Conservation (phyloP, 2,888 invertebrate species). For the Chorisops tibialis region DNA sequence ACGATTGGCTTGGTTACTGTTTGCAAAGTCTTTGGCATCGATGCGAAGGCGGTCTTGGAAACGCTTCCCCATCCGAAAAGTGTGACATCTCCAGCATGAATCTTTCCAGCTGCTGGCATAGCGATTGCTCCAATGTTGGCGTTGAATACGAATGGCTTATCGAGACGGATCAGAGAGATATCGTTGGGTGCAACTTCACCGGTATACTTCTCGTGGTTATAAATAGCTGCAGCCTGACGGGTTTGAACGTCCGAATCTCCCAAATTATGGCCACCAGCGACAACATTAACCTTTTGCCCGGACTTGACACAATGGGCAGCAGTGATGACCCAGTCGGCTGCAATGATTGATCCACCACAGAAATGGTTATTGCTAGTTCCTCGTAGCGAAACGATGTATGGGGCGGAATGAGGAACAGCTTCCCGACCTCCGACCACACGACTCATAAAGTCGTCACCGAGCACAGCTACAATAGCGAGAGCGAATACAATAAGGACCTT, state of each 20-base stretch:
- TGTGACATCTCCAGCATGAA: conserved; percentile 42
- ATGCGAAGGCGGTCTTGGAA: conserved; percentile 22
- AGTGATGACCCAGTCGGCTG: conserved; percentile 50
- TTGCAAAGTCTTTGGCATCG: conserved; percentile 40
- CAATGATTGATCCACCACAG: conserved; percentile 54
- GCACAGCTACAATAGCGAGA: background rate
- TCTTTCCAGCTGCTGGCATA: conserved; percentile 43
- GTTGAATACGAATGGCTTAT: conserved; percentile 42
- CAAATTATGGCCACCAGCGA: conserved; percentile 52
- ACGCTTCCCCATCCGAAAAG: conserved; percentile 54
- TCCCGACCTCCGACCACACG: conserved; percentile 47
- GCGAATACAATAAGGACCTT: conserved; percentile 8
- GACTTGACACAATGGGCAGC: conserved; percentile 48
- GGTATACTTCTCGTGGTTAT: conserved; percentile 43
- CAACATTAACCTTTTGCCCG: conserved; percentile 39
- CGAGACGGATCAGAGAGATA: conserved; percentile 54
- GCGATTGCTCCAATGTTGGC: conserved; percentile 44
- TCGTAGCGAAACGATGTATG: conserved; percentile 52
- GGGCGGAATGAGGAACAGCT: conserved; percentile 49
- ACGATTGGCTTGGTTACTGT: conserved; percentile 43
- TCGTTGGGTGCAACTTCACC: conserved; percentile 54
- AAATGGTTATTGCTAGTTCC: conserved; percentile 43
- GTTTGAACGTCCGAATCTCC: conserved; percentile 40
- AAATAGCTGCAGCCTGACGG: conserved; percentile 41
- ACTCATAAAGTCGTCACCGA: conserved; percentile 30